Conservation (phyloP, 2,797 vertebrate genomes). For the Acanthurus lineatus region DNA sequence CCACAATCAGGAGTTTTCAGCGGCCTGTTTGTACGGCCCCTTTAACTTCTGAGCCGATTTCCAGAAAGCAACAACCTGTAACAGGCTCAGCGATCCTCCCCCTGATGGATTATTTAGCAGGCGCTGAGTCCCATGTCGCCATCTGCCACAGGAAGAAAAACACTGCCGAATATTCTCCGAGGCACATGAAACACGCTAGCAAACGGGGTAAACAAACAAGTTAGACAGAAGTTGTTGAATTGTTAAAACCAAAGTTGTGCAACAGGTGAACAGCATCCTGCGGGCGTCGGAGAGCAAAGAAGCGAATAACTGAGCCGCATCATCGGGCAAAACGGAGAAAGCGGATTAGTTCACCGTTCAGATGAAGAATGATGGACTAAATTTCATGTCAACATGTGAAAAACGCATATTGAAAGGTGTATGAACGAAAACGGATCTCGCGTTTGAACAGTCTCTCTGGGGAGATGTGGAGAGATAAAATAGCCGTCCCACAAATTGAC, state of each 20-base stretch:
- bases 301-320: constrained; percentile 23
- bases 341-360: constrained; percentile 32
- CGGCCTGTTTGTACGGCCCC: constrained; percentile 61
- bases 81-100: constrained; percentile 82
- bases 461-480: constrained; percentile 32
- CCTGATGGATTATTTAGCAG: constrained; percentile 89
- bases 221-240: background rate
- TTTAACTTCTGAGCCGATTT: constrained; percentile 84
- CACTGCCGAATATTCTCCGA: constrained; percentile 55
- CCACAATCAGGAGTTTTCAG: background rate
- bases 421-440: background rate
- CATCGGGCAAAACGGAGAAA: constrained; percentile 1
- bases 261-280: constrained; percentile 57
- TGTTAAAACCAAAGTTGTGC: background rate
- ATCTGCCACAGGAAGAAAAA: constrained; percentile 74
- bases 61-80: constrained; percentile 71
- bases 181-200: constrained; percentile 22
- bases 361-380: background rate
- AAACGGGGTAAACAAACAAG: constrained; percentile 7
- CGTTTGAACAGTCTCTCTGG: background rate
- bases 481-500: background rate
- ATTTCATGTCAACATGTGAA: constrained; percentile 47
- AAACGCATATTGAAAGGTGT: background rate
- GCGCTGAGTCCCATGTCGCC: constrained; percentile 78
- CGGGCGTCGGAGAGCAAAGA: background rate